Evolutionary conservation across 30 jellyfish, hydroid and myxozoan species (phyloP), one percentile per base, ranked within the genome.

Genomic region (Calvadosia cruxmelitensis): DNA sequence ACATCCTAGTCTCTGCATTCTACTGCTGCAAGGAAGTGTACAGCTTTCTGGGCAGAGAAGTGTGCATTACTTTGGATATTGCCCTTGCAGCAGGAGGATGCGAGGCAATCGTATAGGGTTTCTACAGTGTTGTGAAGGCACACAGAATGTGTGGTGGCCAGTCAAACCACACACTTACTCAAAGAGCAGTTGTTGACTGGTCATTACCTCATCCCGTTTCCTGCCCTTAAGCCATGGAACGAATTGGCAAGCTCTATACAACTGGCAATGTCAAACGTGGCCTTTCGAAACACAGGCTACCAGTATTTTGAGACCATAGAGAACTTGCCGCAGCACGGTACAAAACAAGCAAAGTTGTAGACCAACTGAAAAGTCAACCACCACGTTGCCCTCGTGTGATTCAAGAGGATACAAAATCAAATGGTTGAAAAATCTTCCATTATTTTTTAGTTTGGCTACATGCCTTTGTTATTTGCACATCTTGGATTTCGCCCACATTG

Each of bases 361-460:
- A 63, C 71, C 71, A 50, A 13, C 52, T 63, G 31, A 20, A 29
- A 53, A 53, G 26, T 3, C 3, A 29, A 3, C 23, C 10, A 7
- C 81, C 53, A 30, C 72, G 53, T 71, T 53, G 72, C 72, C 31
- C 72, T 63, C 77, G n/a, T n/a, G n/a, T n/a, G n/a, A n/a, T n/a
- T n/a, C n/a, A n/a, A n/a, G n/a, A n/a, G n/a, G n/a, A n/a, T n/a
- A n/a, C n/a, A n/a, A n/a, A n/a, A n/a, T n/a, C n/a, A n/a, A n/a
- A n/a, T n/a, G n/a, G n/a, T n/a, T n/a, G n/a, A n/a, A n/a, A n/a
- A n/a, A n/a, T n/a, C n/a, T n/a, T n/a, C n/a, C n/a, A n/a, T n/a
- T n/a, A n/a, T n/a, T n/a, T n/a, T n/a, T n/a, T n/a, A n/a, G n/a
- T n/a, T n/a, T n/a, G n/a, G n/a, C n/a, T n/a, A n/a, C n/a, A n/a